Conservation (phyloP, 2,888 invertebrate genomes). For the Cordilura impudica region DNA sequence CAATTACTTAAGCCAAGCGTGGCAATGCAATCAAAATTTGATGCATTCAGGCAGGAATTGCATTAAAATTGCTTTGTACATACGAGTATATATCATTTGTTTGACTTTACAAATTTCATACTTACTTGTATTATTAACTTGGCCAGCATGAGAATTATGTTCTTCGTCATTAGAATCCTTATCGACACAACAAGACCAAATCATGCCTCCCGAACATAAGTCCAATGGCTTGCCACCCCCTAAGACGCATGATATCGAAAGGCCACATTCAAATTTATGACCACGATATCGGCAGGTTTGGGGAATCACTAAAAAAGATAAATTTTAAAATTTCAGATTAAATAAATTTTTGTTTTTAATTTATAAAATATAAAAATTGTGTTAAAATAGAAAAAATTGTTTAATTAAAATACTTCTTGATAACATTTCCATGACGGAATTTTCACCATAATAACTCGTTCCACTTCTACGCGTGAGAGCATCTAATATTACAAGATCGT, state of each 20-base stretch:
- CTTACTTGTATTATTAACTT: slow-evolving; percentile 94
- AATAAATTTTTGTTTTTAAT: too few relatives aligned
- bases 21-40: slow-evolving; percentile 33
- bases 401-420: slow-evolving; percentile 89
- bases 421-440: slow-evolving; percentile 89
- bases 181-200: slow-evolving; percentile 96
- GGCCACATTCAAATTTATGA: slow-evolving; percentile 90
- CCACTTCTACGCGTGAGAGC: slow-evolving; percentile 83
- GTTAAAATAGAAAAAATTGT: too few relatives aligned
- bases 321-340: background rate
- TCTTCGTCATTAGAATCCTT: slow-evolving; percentile 80
- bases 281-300: slow-evolving; percentile 92
- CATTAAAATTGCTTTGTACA: background rate
- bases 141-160: slow-evolving; percentile 80
- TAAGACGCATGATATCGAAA: slow-evolving; percentile 93
- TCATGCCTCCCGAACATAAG: slow-evolving; percentile 94
- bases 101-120: too few relatives aligned
- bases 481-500: slow-evolving; percentile 86
- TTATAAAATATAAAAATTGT: too few relatives aligned
- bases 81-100: too few relatives aligned
- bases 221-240: slow-evolving; percentile 93
- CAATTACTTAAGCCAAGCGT: slow-evolving; percentile 52
- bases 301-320: slow-evolving; percentile 85
- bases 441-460: slow-evolving; percentile 79
- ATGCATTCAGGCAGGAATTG: slow-evolving; percentile 5